phyloP scores from a whole-genome alignment of 2,888 invertebrate species.

The Margaritifera margaritifera region DNA sequence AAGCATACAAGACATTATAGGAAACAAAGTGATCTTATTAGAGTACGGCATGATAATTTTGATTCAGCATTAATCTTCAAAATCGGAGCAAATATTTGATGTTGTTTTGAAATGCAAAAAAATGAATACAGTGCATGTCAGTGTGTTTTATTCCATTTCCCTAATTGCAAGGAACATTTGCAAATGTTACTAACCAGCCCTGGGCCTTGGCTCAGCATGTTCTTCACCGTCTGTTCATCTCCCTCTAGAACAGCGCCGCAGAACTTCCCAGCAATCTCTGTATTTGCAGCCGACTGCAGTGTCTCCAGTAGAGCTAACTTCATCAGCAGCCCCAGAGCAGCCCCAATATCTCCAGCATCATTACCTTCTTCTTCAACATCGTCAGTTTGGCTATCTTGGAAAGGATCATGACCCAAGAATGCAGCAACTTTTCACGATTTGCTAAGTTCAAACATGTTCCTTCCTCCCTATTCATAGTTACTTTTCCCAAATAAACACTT shows the following conservation, averaged over 20 bases:
- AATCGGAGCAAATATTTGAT: too few species aligned
- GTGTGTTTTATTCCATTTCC: neutral
- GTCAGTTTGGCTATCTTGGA: too few species aligned
- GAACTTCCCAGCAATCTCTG: constrained; percentile 5
- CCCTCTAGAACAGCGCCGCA: constrained; percentile 7
- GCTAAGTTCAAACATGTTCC: too few species aligned
- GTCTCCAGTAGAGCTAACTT: constrained; percentile 16
- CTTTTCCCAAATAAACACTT: too few species aligned
- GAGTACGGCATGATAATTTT: too few species aligned
- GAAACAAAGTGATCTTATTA: too few species aligned
- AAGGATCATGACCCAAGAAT: too few species aligned
- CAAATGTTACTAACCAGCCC: constrained; percentile 7
- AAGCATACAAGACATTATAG: too few species aligned
- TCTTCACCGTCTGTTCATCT: constrained; percentile 2
- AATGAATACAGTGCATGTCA: neutral
- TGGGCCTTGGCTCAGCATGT: constrained; percentile 3
- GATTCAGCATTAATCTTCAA: too few species aligned
- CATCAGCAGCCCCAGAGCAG: constrained; percentile 8
- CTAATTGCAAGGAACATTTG: neutral
- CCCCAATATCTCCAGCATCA: constrained; percentile 2
- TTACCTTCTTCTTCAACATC: neutral
- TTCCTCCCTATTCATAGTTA: too few species aligned
- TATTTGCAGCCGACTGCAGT: constrained; percentile 1
- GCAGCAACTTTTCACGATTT: too few species aligned
- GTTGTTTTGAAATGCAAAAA: too few species aligned